Evolutionary conservation across 2,113 vertebrate species (phyloP).

Genomic region (Peucedramus taeniatus): DNA sequence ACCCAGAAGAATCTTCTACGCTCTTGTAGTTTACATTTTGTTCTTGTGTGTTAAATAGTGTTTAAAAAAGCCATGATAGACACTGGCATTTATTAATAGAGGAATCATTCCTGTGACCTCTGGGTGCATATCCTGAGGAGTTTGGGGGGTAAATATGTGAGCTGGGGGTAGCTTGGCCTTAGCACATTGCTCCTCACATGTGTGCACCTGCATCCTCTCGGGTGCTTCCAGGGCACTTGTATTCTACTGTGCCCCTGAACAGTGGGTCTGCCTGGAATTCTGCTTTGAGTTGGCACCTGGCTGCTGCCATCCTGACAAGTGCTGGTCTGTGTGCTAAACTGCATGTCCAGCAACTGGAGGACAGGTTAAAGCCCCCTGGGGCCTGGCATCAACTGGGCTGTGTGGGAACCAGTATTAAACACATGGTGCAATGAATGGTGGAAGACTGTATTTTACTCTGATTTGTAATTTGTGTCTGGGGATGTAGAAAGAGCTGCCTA

Average conservation of each 20-base stretch:
- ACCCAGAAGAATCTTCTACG: not conserved
- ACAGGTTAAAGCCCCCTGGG: not conserved
- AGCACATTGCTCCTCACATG: rapidly evolving
- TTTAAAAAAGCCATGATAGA: not conserved
- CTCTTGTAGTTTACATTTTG: not conserved
- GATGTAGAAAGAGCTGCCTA: not conserved
- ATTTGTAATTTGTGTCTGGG: not conserved
- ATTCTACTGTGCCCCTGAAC: not conserved
- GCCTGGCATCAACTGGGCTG: not conserved
- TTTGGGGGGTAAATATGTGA: rapidly evolving
- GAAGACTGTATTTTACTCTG: not conserved
- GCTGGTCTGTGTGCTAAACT: too few relatives aligned
- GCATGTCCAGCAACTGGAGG: not conserved
- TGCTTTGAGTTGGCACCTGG: not conserved
- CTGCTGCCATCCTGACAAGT: rapidly evolving
- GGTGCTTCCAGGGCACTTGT: rapidly evolving
- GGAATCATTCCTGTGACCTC: not conserved
- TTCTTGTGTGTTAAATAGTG: not conserved
- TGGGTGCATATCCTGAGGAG: not conserved
- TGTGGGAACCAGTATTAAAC: not conserved
- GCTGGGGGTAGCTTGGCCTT: not conserved
- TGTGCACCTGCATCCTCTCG: rapidly evolving
- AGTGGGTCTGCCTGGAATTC: not conserved
- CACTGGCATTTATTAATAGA: not conserved
- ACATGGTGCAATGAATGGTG: not conserved